A percentile compares a stretch with the other conserved stretches of the same genome.
Evolutionary conservation across 2,888 invertebrate genomes (phyloP).

Genomic region (Chydorus sphaericus): DNA sequence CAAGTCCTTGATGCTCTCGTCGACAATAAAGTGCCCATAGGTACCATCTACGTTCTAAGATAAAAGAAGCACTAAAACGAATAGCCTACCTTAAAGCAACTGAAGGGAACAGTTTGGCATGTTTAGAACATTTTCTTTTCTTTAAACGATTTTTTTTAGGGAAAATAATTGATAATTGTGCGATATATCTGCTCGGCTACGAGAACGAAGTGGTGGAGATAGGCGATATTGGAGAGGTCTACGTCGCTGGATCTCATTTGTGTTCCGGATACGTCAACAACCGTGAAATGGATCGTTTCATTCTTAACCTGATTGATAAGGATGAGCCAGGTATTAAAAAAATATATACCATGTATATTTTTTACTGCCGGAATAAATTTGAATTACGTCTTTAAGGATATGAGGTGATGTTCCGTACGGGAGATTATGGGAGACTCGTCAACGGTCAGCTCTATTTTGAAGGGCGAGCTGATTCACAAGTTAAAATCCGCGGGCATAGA

Average conservation of each 20-base stretch:
- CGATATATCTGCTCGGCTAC: slow-evolving; percentile 60
- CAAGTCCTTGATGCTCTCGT: slow-evolving; percentile 39
- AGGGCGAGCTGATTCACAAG: slow-evolving; percentile 71
- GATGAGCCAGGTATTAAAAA: slow-evolving; percentile 44
- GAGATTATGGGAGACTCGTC: slow-evolving; percentile 60
- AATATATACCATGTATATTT: too few relatives aligned
- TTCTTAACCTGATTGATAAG: slow-evolving; percentile 58
- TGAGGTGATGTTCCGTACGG: slow-evolving; percentile 57
- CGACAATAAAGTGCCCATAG: slow-evolving; percentile 59
- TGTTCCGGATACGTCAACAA: slow-evolving; percentile 66
- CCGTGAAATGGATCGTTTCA: slow-evolving; percentile 54
- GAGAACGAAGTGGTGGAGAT: slow-evolving; percentile 53
- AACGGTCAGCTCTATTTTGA: slow-evolving; percentile 43
- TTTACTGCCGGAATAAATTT: too few relatives aligned
- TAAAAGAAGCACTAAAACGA: background rate
- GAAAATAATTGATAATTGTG: slow-evolving; percentile 61
- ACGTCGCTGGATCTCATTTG: slow-evolving; percentile 63
- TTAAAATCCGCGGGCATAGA: slow-evolving; percentile 71
- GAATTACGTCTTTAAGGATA: slow-evolving; percentile 29
- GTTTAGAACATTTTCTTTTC: too few relatives aligned
- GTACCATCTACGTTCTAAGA: too few relatives aligned
- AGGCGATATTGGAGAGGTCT: slow-evolving; percentile 64
- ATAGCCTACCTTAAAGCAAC: too few relatives aligned
- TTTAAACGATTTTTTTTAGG: too few relatives aligned
- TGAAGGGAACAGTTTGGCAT: too few relatives aligned